phyloP scores from a whole-genome alignment of 1,140 invertebrate species.

The Vollenhovia emeryi region DNA sequence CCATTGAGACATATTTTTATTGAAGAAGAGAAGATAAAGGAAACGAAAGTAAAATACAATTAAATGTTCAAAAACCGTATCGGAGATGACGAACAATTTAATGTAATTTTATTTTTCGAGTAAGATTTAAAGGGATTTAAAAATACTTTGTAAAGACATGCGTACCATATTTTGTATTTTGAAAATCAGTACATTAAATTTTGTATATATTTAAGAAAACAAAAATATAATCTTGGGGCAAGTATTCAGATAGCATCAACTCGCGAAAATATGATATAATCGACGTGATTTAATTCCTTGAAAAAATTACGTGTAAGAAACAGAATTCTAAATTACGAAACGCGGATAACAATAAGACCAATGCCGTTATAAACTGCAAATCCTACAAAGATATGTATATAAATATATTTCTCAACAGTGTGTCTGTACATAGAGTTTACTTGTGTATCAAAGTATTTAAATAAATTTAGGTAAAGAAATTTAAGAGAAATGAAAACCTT shows the following conservation, averaged over 20 bases:
- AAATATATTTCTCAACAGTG: neutral
- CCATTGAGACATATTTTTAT: neutral
- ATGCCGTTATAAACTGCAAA: neutral
- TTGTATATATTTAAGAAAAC: neutral
- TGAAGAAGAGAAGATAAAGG: neutral
- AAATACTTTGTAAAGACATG: neutral
- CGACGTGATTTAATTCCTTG: neutral
- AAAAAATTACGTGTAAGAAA: neutral
- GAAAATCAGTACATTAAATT: neutral
- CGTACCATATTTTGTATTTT: neutral
- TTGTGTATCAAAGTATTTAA: neutral
- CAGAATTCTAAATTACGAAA: neutral
- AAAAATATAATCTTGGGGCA: neutral
- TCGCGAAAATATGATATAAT: neutral
- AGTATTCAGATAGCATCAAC: neutral
- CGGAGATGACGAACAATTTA: neutral
- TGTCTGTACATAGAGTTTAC: neutral
- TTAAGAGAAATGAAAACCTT: neutral
- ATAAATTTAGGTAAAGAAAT: neutral
- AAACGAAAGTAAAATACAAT: neutral
- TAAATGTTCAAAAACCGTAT: neutral
- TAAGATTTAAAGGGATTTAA: neutral
- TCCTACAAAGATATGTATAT: neutral
- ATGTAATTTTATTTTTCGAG: neutral
- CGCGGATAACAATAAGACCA: neutral